Percentiles rank a stretch among this genome's conserved stretches.
Evolutionary conservation across 2,888 invertebrate genomes (phyloP).

Genomic region (Chesias legatella): DNA sequence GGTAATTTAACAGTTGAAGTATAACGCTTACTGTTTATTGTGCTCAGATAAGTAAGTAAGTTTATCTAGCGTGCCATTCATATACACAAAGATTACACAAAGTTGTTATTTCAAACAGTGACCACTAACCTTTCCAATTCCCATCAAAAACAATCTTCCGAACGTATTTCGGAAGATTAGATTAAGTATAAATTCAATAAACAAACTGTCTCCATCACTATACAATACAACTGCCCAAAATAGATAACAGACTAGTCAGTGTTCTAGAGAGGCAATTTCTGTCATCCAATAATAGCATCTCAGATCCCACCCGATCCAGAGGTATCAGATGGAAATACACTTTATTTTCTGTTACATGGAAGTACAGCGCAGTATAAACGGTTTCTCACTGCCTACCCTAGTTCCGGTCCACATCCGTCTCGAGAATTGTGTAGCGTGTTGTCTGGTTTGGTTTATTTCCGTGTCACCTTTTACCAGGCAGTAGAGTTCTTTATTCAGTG

Average conservation of each 20-base stretch:
- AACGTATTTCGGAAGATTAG: too few relatives aligned
- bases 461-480: background rate
- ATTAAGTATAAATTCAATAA: too few relatives aligned
- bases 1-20: too few relatives aligned
- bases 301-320: slow-evolving; percentile 16
- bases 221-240: background rate
- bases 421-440: slow-evolving; percentile 18
- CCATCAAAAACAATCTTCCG: too few relatives aligned
- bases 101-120: too few relatives aligned
- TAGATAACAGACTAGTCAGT: background rate
- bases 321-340: slow-evolving; percentile 15
- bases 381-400: slow-evolving; percentile 14
- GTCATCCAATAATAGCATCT: slow-evolving; percentile 20
- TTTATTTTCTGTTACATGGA: slow-evolving; percentile 2
- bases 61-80: too few relatives aligned
- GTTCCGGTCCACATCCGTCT: slow-evolving; percentile 25
- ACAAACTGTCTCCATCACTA: background rate
- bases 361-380: slow-evolving; percentile 23
- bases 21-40: too few relatives aligned
- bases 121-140: too few relatives aligned
- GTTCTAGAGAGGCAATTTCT: slow-evolving; percentile 14
- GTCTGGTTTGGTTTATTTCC: slow-evolving; percentile 20
- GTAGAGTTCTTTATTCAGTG: background rate
- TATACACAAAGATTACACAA: too few relatives aligned
- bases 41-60: too few relatives aligned